Evolutionary conservation across 2,113 vertebrate species (phyloP), one percentile per base, ranked within the genome.

Genomic region (Heterochromis multidens): DNA sequence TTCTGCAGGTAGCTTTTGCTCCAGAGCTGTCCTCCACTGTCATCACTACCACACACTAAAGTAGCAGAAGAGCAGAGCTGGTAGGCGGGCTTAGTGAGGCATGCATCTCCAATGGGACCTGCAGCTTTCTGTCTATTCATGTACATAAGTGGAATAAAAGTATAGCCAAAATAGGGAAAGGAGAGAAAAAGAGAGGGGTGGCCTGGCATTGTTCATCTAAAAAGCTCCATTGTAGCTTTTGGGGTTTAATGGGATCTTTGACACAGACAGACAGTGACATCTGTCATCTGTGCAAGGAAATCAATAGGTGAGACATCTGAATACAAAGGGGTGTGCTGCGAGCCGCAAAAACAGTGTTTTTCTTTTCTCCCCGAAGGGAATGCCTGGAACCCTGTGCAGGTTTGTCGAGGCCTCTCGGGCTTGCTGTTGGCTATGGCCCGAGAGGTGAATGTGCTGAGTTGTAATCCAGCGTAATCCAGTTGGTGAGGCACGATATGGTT

Each of bases 391-490:
- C 40, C 67, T 85, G 83, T 29, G 54, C 87, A 74, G 91, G 88
- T 92, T 81, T 7, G 74, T 61, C 11, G 27, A 84, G 87, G 87
- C 80, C 87, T 90, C 65, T 31, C 19, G 81, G 92, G 80, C 77
- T 60, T 49, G 88, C 85, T 90, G 79, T 63, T 94, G 92, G 92
- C 93, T 87, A 16, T 57, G 13, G 89, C 89, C 80, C 82, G 76
- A 87, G 93, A 95, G 95, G 94, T 95, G 94, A 95, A 95, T 94
- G 92, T 95, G 93, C 94, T 90, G 93, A 91, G 88, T 93, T 96
- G 95, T 96, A 95, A 96, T 96, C 96, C 96, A 93, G 91, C 89
- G 83, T 96, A 96, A 96, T 96, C 96, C 94, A 82, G 88, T 95
- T 93, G 95, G 86, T 92, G 88, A 89, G 89, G 88, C 89, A 86